Base-by-base conservation (phyloP, 2,113 vertebrate genomes). In the Brienomyrus longianalis region DNA sequence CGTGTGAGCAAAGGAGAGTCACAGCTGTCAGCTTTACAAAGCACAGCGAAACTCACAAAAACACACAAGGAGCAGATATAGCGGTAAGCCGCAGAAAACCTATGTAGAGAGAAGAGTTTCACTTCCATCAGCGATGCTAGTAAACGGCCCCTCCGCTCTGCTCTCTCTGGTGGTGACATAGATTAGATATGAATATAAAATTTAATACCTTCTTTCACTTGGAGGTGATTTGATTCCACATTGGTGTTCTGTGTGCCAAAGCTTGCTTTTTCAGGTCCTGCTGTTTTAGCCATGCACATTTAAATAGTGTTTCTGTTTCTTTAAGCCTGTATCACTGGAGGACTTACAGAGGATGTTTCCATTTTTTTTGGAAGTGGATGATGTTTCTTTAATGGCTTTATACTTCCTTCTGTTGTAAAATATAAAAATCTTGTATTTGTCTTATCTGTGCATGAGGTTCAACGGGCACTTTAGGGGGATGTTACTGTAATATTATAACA, bases 11-110 rank as follows among this genome's bases (percentile, higher is more conserved):
- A 50, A 15, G 47, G 10, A 50, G 83, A 86, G 43, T 5, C 83
- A 86, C 83, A 86, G 83, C 83, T 27, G 45, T 86, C 83, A 3
- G 48, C 45, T 85, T 85, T 48, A 84, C 83, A 47, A 77, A 39
- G 27, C 35, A 17, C 74, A 43, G 35, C 4, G 35, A 80, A 80
- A 80, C 35, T 43, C 74, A 19, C 31, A 15, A 19, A 27, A 15
- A 43, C 35, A 77, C 70, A 80, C 74, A 19, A 17, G 35, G 74
- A 43, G 5, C 74, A 80, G 74, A 80, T 80, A 19, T 8, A 80
- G 5, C 31, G 43, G 31, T 35, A 56, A 87, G 50, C 31, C 51
- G 17, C 50, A 54, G 23, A 43, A 56, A 59, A 3, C 7, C 27
- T 8, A 17, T 3, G 11, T 10, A 35, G 50, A 87, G 50, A 87